These are phyloP conservation scores for Drosophila colorata DNA, from an alignment of 2,888 invertebrate species.

Conservation along the genomic window DNA sequence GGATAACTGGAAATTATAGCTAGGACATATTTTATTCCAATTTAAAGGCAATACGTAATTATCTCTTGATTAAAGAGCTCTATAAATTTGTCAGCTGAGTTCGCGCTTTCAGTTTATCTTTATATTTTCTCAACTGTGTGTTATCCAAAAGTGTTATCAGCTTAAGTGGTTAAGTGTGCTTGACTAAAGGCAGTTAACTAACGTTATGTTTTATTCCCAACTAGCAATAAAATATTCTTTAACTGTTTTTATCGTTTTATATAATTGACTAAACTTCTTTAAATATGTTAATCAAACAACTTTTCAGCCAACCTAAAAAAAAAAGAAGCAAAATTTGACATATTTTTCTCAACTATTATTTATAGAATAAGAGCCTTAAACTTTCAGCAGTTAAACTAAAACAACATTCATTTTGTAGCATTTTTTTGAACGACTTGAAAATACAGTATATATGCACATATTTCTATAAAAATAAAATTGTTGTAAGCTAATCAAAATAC, in stretches of 20 bases:
- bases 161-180: too few species aligned
- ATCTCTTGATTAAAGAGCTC: too few species aligned
- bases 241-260: not conserved
- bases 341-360: not conserved
- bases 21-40: too few species aligned
- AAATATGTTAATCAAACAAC: too few species aligned
- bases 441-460: not conserved
- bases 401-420: not conserved
- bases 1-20: too few species aligned
- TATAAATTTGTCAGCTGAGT: too few species aligned
- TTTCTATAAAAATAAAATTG: not conserved
- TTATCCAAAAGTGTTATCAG: too few species aligned
- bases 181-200: too few species aligned
- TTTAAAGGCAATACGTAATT: too few species aligned
- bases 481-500: constrained; percentile 34
- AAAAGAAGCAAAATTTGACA: not conserved
- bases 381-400: constrained; percentile 8
- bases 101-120: too few species aligned
- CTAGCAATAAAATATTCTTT: not conserved
- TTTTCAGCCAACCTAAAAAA: not conserved
- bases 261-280: too few species aligned
- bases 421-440: not conserved
- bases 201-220: not conserved
- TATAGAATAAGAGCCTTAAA: not conserved
- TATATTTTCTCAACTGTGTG: too few species aligned